These are phyloP conservation scores for Agrotis puta DNA, from an alignment of 2,888 invertebrate genomes.

Conservation along the genomic window DNA sequence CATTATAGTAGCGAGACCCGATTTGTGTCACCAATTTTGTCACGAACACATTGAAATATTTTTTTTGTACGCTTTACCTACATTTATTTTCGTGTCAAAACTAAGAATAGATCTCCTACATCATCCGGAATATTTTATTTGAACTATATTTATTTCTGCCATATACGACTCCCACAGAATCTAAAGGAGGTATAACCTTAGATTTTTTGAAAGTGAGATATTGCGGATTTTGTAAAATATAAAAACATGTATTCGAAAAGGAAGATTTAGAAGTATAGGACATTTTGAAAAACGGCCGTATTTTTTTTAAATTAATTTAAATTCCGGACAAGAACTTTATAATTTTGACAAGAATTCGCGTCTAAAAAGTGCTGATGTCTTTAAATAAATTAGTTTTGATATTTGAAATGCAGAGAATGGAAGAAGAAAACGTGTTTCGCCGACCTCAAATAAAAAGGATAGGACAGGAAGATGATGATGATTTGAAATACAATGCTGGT, in stretches of 20 bases:
- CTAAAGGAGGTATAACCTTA: not conserved
- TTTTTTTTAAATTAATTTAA: no score
- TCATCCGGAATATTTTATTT: not conserved
- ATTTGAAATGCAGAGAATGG: no score
- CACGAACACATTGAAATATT: not conserved
- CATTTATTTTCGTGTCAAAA: not conserved
- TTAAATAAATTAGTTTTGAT: not conserved
- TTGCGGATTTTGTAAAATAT: no score
- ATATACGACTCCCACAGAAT: no score
- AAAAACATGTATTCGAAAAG: not conserved
- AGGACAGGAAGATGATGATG: no score
- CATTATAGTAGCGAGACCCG: not conserved
- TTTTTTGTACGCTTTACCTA: not conserved
- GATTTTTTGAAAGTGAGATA: not conserved
- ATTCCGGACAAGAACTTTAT: no score
- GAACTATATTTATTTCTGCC: conserved; percentile 2
- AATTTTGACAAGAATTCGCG: no score
- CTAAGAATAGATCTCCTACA: conserved; percentile 34
- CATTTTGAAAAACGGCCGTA: not conserved
- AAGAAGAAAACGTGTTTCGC: no score
- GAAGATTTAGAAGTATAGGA: not conserved
- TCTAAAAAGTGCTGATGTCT: no score
- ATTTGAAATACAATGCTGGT: no score
- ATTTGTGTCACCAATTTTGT: not conserved
- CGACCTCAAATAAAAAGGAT: no score